phyloP scores from a whole-genome alignment of 2,888 invertebrate genomes.

The Physocephala rufipes region DNA sequence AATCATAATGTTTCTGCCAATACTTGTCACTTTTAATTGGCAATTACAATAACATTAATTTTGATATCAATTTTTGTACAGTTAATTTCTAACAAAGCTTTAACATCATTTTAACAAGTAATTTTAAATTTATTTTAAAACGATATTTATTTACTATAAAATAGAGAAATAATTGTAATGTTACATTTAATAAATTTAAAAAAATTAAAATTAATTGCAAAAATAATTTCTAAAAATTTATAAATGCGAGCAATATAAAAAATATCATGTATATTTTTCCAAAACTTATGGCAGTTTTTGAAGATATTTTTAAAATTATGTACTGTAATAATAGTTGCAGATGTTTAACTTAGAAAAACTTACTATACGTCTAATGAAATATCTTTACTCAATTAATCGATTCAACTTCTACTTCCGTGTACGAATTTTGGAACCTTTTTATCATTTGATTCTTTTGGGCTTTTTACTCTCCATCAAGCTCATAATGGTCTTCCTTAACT shows the following conservation, averaged over 20 bases:
- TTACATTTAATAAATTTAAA: background rate
- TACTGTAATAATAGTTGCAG: background rate
- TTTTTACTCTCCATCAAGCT: conserved; percentile 65
- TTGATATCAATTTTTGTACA: conserved; percentile 13
- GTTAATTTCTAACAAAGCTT: conserved; percentile 21
- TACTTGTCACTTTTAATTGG: background rate
- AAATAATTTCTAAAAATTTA: background rate
- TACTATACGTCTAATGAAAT: background rate
- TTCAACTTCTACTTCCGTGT: conserved; percentile 21
- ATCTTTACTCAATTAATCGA: conserved; percentile 20
- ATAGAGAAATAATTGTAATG: background rate
- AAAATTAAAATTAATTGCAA: background rate
- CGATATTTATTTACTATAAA: conserved; percentile 4
- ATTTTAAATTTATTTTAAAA: background rate
- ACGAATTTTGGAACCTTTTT: background rate
- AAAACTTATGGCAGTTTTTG: background rate
- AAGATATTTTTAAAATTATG: too few relatives aligned
- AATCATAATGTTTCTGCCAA: background rate
- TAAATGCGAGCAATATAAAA: background rate
- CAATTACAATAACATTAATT: background rate
- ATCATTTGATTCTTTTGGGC: conserved; percentile 57
- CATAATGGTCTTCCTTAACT: conserved; percentile 63
- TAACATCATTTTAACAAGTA: conserved; percentile 6
- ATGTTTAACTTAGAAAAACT: background rate
- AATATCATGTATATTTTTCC: conserved; percentile 1